These are phyloP conservation scores for Stenodera caucasica DNA, from an alignment of 2,888 invertebrate genomes.

Conservation along the genomic window DNA sequence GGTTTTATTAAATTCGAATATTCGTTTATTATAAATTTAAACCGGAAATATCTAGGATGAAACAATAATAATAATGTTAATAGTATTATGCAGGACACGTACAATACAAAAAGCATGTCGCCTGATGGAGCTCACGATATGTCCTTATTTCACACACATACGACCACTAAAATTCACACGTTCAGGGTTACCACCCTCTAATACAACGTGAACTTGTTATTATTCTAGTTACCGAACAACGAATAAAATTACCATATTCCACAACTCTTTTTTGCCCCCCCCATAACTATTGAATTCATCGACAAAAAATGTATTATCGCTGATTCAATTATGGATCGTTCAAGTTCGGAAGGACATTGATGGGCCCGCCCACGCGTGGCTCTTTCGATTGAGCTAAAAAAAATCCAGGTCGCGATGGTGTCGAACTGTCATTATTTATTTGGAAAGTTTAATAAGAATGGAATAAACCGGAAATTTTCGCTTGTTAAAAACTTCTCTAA, in stretches of 20 bases:
- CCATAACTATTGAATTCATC: conserved; percentile 3
- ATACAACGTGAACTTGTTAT: conserved; percentile 27
- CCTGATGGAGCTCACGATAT: conserved; percentile 36
- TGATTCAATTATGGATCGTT: no score
- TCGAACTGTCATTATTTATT: no score
- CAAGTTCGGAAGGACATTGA: no score
- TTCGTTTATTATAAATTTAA: no score
- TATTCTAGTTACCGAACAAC: conserved; percentile 21
- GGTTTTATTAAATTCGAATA: no score
- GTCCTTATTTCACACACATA: conserved; percentile 37
- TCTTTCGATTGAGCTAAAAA: no score
- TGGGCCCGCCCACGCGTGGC: no score
- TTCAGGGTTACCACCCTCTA: conserved; percentile 13
- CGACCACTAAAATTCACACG: conserved; percentile 27
- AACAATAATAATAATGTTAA: conserved; percentile 17
- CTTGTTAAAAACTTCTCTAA: not conserved
- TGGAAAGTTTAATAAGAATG: no score
- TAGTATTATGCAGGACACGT: conserved; percentile 20
- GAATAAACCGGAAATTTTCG: not conserved
- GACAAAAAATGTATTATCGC: not conserved
- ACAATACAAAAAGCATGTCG: conserved; percentile 35
- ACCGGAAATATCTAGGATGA: no score
- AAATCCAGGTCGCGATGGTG: no score
- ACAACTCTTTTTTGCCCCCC: conserved; percentile 13
- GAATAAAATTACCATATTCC: conserved; percentile 25